Percentiles rank a stretch among this genome's conserved stretches.
These are phyloP conservation scores for Peromyscus maniculatus DNA, from an alignment of 2,113 vertebrate species.

Conservation along the genomic window DNA sequence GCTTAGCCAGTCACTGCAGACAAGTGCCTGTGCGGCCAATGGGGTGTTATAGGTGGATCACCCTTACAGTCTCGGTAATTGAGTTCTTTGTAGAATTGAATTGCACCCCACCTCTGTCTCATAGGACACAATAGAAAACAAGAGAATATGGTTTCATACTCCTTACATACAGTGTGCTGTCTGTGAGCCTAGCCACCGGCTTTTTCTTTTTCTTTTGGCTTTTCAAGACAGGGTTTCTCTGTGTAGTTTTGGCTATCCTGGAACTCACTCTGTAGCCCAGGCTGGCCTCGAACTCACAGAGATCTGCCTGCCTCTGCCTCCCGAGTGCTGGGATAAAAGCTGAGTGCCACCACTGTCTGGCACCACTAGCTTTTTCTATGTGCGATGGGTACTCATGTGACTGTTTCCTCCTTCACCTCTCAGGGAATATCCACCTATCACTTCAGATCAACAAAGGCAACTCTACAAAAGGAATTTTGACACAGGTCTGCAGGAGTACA, in stretches of 20 bases:
- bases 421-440: conserved; percentile 88
- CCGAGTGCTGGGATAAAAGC: no score
- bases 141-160: not conserved
- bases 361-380: not conserved
- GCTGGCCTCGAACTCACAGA: no score
- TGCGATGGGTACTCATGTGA: not conserved
- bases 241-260: no score
- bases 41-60: no score
- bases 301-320: no score
- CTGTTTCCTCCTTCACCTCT: conserved; percentile 38
- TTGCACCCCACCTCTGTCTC: not conserved
- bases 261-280: no score
- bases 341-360: no score
- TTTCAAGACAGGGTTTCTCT: no score
- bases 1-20: not conserved
- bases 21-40: no score
- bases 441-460: conserved; percentile 87
- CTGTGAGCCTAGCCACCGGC: no score
- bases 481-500: conserved; percentile 89
- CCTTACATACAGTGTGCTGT: not conserved
- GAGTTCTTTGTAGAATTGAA: not conserved
- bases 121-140: not conserved
- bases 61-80: not conserved
- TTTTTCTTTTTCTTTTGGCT: not conserved
- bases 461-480: conserved; percentile 91